Evolutionary conservation across 2,888 invertebrate species (phyloP), one percentile per base, ranked within the genome.

Genomic region (Luperina testacea): DNA sequence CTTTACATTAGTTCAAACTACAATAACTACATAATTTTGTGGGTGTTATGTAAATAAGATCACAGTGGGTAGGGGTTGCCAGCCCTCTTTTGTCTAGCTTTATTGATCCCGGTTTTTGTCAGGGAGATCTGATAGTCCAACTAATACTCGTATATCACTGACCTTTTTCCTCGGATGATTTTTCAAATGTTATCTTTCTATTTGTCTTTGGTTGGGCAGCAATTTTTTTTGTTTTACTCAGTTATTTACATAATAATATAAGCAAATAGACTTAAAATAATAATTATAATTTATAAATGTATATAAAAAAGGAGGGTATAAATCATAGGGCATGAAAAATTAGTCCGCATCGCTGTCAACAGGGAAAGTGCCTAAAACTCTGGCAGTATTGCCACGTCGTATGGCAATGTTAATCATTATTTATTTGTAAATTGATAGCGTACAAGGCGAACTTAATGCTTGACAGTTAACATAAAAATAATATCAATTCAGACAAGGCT

Each of bases 61-160:
- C 32, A 74, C 57, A 51, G 51, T 71, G 71, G 32, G 74, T 67
- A 68, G 67, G 72, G 75, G 48, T 63, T 84, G 65, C 68, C 80
- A 72, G 61, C 71, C 72, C 32, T 61, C 71, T 85, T 80, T 72
- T 82, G 85, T 67, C 75, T 80, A 75, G 75, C 75, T 72, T 63
- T 85, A 85, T 82, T 72, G 85, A 85, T 81, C 82, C 75, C 81
- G 57, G 68, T 72, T 84, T 80, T 72, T 68, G 75, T 72, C 71
- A 48, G 57, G 42, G 38, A 72, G 63, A 72, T 72, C 69, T 75
- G 82, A 78, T 81, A 84, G 75, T 38, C 15, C n/a, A 0, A 75
- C 69, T 77, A 72, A 73, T 81, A 70, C 32, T 32, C 32, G 32
- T 48, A 45, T 45, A 72, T 13, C 20, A 38, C 32, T 59, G 80